Evolutionary conservation across 2,113 vertebrate genomes (phyloP), one percentile per base, ranked within the genome.

Genomic region (Sprattus sprattus): DNA sequence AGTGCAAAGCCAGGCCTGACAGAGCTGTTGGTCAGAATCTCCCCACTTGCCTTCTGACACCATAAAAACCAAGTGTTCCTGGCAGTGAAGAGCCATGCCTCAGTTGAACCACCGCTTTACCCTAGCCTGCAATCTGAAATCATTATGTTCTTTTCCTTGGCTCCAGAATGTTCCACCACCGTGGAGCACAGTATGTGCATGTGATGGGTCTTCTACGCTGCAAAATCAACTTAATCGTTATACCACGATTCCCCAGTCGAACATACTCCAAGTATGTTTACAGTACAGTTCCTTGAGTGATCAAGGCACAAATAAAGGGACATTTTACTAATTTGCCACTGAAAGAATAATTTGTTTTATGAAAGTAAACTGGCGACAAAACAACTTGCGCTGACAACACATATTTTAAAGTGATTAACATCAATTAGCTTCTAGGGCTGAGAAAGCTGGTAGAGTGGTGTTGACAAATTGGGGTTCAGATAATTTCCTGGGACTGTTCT

Each of bases 111-210:
- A 16, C 71, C 16, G 32, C 71, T 4, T 32, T 39, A 16, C 32
- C 9, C 71, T 15, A 78, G 39, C 71, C 71, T 78, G 71, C 25
- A 78, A 78, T 78, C 71, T 78, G 71, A 78, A 28, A 78, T 78
- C 13, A 39, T 39, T 16, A 78, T 39, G 71, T 13, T 39, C 71
- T 39, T 32, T 4, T 78, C 39, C 71, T 32, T 78, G 71, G 71
- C 71, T 78, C 13, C 32, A 78, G 1, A 78, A 39, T 2, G 39
- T 78, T 78, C 71, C 71, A 78, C 28, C 71, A 39, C 71, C 10
- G 71, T 39, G 25, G 11, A 78, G 28, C 2, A 32, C 28, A 78
- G 32, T 39, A 78, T 32, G 4, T 78, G 54, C 13, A 78, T 0
- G 10, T 3, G 6, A 75, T 28, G 25, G 25, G 10, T 75, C n/a